Base-by-base conservation (phyloP, 2,888 invertebrate species). In the Axea sp. region DNA sequence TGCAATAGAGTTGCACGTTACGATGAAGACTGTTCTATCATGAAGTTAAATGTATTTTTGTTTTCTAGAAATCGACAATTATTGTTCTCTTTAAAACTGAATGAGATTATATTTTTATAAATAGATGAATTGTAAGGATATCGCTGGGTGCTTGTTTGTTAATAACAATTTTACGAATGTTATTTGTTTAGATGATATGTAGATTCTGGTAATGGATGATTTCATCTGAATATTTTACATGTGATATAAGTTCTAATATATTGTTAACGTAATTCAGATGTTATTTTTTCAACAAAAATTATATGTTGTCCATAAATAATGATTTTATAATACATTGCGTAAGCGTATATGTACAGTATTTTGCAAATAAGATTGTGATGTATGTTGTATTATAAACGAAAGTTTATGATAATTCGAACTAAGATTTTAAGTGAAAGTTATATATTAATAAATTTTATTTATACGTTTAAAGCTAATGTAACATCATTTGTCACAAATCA, bases 11-110 rank as follows among this genome's bases (percentile, higher is more conserved):
- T 72, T 64, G 71, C 49, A 64, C 3, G 19, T 22, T 53, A 35
- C 24, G 35, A 26, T 53, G 39, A 72, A 72, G 65, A 72, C 65
- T 72, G 72, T 64, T 47, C 26, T n/a, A n/a, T n/a, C n/a, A 33
- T 30, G n/a, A 59, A 35, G 51, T 33, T 41, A 24, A 64, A 59
- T 57, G 30, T 62, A 41, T 24, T 45, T 72, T 71, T 55, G 15
- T 37, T 47, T 39, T 33, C 24, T 35, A 47, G 2, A 17, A 24
- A 22, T 39, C n/a, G 28, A 28, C 11, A n/a, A 17, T 43, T 51
- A 33, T 41, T 11, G 17, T 19, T 41, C 7, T 6, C 24, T 22
- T 9, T 41, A 24, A 41, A 33, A 30, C 24, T 4, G 14, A 41
- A 17, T 7, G 7, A 19, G 7, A 43, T 39, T n/a, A 57, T 59